phyloP scores from a whole-genome alignment of 2,113 vertebrate genomes.

The Galemys pyrenaicus region DNA sequence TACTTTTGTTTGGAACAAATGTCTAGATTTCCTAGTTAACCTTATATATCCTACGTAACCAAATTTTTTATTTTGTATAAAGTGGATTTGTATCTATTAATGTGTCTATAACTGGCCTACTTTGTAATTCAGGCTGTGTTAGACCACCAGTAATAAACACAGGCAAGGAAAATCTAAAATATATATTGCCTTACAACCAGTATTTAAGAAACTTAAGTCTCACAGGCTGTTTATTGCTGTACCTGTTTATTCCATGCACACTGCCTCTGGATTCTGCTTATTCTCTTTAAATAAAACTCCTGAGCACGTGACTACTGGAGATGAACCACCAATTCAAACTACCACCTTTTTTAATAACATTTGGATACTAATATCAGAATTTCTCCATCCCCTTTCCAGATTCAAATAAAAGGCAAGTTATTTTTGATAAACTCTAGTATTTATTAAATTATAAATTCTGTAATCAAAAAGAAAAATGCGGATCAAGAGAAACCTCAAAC shows the following conservation, averaged over 20 bases:
- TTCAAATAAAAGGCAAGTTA: conserved; percentile 70
- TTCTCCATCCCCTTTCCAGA: conserved; percentile 39
- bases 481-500: conserved; percentile 84
- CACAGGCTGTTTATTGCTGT: background rate
- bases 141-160: background rate
- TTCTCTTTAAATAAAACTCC: conserved; percentile 11
- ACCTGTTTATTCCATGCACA: background rate
- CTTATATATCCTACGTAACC: background rate
- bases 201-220: conserved; percentile 14
- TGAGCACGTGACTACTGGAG: background rate
- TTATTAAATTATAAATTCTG: conserved; percentile 92
- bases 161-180: background rate
- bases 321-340: background rate
- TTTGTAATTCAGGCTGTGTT: background rate
- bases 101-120: conserved; percentile 24
- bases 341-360: background rate
- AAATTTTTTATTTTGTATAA: background rate
- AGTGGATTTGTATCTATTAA: conserved; percentile 22
- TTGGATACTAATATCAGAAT: background rate
- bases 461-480: conserved; percentile 86
- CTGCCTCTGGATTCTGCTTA: background rate
- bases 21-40: background rate
- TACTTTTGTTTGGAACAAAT: background rate
- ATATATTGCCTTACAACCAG: background rate
- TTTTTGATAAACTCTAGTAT: conserved; percentile 89